Evolutionary conservation across 1,140 invertebrate species (phyloP).

Genomic region (Thalassaphorura encarpata): DNA sequence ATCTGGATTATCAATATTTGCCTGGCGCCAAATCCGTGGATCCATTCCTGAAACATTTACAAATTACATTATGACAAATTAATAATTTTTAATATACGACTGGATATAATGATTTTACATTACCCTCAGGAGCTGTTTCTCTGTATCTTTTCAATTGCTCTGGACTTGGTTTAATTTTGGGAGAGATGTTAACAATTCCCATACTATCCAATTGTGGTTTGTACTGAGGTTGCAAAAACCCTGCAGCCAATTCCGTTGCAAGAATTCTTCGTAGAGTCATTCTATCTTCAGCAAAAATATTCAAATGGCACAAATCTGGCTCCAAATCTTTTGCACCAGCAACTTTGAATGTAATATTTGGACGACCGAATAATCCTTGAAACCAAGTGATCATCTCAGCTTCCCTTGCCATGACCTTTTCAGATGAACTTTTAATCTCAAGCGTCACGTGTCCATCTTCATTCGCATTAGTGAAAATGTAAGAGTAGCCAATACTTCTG

Average conservation of each 20-base stretch:
- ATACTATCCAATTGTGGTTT: constrained; percentile 58
- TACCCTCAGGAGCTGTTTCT: constrained; percentile 71
- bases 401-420: constrained; percentile 23
- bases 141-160: constrained; percentile 78
- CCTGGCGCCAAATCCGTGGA: constrained; percentile 60
- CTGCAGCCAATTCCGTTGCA: constrained; percentile 59
- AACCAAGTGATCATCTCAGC: constrained; percentile 14
- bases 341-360: constrained; percentile 29
- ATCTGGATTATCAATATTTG: constrained; percentile 40
- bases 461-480: constrained; percentile 24
- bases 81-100: neutral
- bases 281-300: constrained; percentile 28
- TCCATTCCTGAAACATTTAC: constrained; percentile 52
- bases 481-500: constrained; percentile 61
- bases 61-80: constrained; percentile 5
- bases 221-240: constrained; percentile 50
- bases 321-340: constrained; percentile 16
- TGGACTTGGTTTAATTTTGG: constrained; percentile 43
- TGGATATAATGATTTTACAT: neutral
- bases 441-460: constrained; percentile 28
- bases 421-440: constrained; percentile 17
- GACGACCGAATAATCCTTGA: constrained; percentile 23
- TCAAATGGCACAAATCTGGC: constrained; percentile 11
- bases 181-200: constrained; percentile 50
- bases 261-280: constrained; percentile 54